Base-by-base conservation (phyloP, 2,797 vertebrate genomes). In the Esox lucius region DNA sequence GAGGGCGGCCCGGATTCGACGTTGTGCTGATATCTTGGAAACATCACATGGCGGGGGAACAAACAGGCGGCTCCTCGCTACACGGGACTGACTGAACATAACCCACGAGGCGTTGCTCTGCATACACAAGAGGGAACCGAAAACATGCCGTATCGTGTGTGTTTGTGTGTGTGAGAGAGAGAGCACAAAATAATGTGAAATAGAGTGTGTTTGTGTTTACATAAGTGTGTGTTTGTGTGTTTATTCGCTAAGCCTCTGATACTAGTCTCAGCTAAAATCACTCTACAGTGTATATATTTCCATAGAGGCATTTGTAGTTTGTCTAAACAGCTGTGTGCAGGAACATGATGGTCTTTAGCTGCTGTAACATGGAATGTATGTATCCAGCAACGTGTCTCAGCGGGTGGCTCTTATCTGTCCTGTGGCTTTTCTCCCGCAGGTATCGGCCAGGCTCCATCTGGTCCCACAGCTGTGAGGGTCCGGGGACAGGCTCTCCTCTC, bases 401-500 rank as follows among this genome's bases (percentile, higher is more conserved):
- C 31, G 49, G 76, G 35, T 51, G 39, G 61, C 59, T 74, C 15
- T 19, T 5, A 28, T 49, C 8, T 33, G 1, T 3, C 33, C 17
- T 31, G 26, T 89, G 73, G 87, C 69, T 84, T 49, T 72, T 90
- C 78, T 90, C 78, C 87, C 87, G 35, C 78, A 91, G 90, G 83
- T 87, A 31, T 70, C 33, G 1, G 31, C 48, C 19, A 4, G 31
- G 68, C 22, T 46, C 7, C 35, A 24, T 68, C n/a, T 22, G 35
- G 68, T 51, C 42, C 66, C 6, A 24, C 28, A 26, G 46, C 68
- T 48, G 22, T 17, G 67, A 68, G 19, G 42, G 13, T 13, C 11
- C 42, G 12, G 46, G 31, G 62, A 24, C n/a, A 59, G 56, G 56
- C 11, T 24, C 11, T 61, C 56, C 56, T 22, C 53, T 59, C n/a